phyloP scores from a whole-genome alignment of 1,140 invertebrate species.

The Asobara japonica region DNA sequence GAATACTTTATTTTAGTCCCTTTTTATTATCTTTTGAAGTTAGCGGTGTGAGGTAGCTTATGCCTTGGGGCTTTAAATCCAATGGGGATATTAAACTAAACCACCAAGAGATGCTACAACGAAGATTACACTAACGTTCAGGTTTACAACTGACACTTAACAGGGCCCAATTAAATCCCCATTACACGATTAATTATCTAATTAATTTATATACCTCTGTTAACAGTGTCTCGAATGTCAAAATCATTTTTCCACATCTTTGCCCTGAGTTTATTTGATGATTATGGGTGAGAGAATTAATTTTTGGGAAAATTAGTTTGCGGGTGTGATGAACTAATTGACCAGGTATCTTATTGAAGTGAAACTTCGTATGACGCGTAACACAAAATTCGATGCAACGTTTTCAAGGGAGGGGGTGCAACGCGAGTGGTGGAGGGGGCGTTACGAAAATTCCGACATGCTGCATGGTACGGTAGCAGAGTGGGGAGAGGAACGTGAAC shows the following conservation, averaged over 20 bases:
- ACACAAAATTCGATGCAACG: no score
- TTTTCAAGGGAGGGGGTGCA: no score
- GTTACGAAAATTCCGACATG: no score
- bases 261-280: neutral
- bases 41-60: constrained; percentile 27
- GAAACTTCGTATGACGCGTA: no score
- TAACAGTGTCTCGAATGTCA: neutral
- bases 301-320: neutral
- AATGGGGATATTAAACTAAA: constrained; percentile 22
- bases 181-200: constrained; percentile 66
- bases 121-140: constrained; percentile 52
- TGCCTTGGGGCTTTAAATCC: constrained; percentile 18
- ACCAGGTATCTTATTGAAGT: no score
- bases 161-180: constrained; percentile 63
- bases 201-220: constrained; percentile 61
- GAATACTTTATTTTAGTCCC: constrained; percentile 7
- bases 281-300: neutral
- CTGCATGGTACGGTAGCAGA: no score
- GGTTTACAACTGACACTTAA: constrained; percentile 57
- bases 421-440: no score
- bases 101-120: constrained; percentile 51
- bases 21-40: neutral
- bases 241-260: neutral
- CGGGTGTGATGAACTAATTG: neutral
- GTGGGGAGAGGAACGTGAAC: no score